Base-by-base conservation (phyloP, 2,888 invertebrate genomes). In the Seira sanloemensis region DNA sequence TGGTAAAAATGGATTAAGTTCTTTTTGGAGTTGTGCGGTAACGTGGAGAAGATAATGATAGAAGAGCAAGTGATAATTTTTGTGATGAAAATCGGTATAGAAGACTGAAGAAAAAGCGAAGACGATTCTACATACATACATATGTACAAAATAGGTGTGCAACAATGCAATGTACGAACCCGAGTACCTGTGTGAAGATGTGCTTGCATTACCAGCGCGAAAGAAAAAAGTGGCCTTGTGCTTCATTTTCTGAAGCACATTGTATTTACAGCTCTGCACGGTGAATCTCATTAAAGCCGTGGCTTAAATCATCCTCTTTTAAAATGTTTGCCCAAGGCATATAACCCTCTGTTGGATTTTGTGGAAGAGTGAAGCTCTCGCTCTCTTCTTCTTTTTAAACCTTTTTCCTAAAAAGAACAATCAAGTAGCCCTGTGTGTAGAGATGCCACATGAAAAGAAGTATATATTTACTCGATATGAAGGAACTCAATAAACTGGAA, bases 241-340 rank as follows among this genome's bases (percentile, higher is more conserved):
- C 54, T 24, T 54, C 24, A 46, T 75, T 16, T 37, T 68, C 50
- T 54, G 2, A n/a, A n/a, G n/a, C n/a, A n/a, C n/a, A n/a, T n/a
- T n/a, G n/a, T n/a, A n/a, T n/a, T n/a, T n/a, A n/a, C n/a, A n/a
- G n/a, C n/a, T n/a, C n/a, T n/a, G n/a, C n/a, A n/a, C n/a, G n/a
- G n/a, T n/a, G n/a, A n/a, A n/a, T n/a, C n/a, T n/a, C n/a, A n/a
- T n/a, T n/a, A n/a, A n/a, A n/a, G n/a, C n/a, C n/a, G n/a, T n/a
- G 46, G 25, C 23, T 67, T 76, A 76, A 67, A 76, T 76, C 67
- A 76, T 76, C 24, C 66, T 58, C n/a, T n/a, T n/a, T n/a, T n/a
- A n/a, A 26, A 27, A 68, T 1, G n/a, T 62, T 78, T 24, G 78
- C 78, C 78, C 65, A 65, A 71, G 78, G 78, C 78, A 62, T 21